Conservation (phyloP, 2,113 vertebrate genomes). For the Vimba vimba region DNA sequence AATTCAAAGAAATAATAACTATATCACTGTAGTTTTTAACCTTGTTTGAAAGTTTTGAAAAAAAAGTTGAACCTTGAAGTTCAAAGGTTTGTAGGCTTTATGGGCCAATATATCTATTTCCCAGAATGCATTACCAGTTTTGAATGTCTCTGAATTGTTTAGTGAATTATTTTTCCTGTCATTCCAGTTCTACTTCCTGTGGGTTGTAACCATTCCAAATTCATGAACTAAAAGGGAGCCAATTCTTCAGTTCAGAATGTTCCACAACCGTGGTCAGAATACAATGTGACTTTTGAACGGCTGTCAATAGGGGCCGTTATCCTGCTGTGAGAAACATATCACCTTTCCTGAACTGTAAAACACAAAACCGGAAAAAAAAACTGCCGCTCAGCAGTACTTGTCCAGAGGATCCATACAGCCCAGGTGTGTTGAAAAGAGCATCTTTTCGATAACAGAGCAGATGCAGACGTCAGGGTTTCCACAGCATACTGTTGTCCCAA, state of each 20-base stretch:
- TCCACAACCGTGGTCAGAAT: neutral
- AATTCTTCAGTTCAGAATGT: neutral
- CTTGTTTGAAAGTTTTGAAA: neutral
- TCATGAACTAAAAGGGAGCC: neutral
- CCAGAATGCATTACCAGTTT: neutral
- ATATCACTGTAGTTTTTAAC: neutral
- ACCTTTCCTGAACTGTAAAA: constrained; percentile 27
- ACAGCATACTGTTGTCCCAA: constrained; percentile 8
- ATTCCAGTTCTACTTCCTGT: neutral
- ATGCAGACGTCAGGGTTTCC: constrained; percentile 29
- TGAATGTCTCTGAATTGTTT: neutral
- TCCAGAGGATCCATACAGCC: neutral
- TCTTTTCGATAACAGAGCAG: constrained; percentile 35
- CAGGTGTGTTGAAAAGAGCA: constrained; percentile 27
- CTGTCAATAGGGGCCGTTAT: neutral
- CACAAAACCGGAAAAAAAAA: neutral
- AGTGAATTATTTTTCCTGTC: neutral
- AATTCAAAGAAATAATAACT: neutral
- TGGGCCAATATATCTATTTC: neutral
- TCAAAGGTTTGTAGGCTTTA: neutral
- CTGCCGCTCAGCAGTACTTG: neutral
- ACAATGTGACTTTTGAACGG: neutral
- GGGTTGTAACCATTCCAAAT: neutral
- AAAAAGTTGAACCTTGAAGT: neutral
- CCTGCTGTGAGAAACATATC: constrained; percentile 44